Evolutionary conservation across 2,113 vertebrate species (phyloP), one percentile per base, ranked within the genome.

Genomic region (Anarrhichthys ocellatus): DNA sequence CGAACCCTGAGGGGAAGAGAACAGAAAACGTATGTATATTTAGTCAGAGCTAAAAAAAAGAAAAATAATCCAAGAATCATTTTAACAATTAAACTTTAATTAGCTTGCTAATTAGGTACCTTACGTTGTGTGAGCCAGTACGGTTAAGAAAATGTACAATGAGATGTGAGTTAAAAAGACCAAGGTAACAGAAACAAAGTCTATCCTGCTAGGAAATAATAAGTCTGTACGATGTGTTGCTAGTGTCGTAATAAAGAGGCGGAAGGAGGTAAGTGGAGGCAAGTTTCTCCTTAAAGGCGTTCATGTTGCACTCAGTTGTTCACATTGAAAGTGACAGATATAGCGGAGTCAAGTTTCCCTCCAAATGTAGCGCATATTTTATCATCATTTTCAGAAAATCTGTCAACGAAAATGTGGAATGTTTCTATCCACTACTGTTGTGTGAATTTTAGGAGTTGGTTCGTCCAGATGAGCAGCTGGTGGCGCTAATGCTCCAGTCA

Each of bases 1-100:
- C 87, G 36, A 93, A 93, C 48, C 91, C 94, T 93, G 81, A 74
- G 9, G 34, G 32, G n/a, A 64, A 20, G 9, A 3, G 38, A 24
- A 64, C 38, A 40, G 22, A 36, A 15, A 27, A 40, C 18, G 0
- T 20, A 29, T 40, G 6, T 7, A 27, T 11, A 3, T 9, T 48
- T 58, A 34, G 15, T n/a, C 6, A 61, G 7, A 62, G 40, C 42
- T 18, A 48, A 18, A 50, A 50, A 18, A 1, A 18, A 50, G 20
- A 18, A 1, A 52, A 52, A 9, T 8, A 52, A 29, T 29, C 29
- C 29, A 29, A 29, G 2, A 46, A 44, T 44, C 42, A 14, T 71
- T 40, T 9, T 40, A 5, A 20, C 27, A 50, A 50, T 59, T n/a
- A 40, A 2, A 3, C 32, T 3, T 32, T 32, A 32, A 32, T 32